Percentiles rank a stretch among this genome's conserved stretches.
Evolutionary conservation across 1,140 invertebrate species (phyloP).

Genomic region (Temnothorax curvispinosus): DNA sequence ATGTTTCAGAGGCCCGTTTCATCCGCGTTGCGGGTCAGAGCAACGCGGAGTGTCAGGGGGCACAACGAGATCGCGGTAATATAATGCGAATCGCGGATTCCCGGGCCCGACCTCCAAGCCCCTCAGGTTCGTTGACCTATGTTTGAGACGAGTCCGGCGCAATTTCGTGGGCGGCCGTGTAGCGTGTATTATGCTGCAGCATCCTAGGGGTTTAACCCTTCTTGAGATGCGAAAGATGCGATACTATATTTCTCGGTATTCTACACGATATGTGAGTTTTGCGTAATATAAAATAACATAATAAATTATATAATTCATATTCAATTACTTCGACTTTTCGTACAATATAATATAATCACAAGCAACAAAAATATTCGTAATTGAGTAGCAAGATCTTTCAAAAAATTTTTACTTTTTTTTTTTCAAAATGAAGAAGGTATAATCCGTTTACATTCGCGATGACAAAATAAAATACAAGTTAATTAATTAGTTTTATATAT

Average conservation of each 20-base stretch:
- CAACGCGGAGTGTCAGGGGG: constrained; percentile 25
- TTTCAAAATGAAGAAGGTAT: not conserved
- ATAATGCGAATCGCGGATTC: constrained; percentile 63
- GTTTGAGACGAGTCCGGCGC: constrained; percentile 27
- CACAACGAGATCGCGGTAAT: constrained; percentile 53
- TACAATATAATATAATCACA: not conserved
- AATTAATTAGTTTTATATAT: not conserved
- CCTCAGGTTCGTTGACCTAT: constrained; percentile 65
- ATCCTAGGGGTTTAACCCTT: constrained; percentile 39
- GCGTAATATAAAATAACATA: not conserved
- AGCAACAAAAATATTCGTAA: not conserved
- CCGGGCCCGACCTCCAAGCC: constrained; percentile 35
- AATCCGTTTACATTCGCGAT: not conserved
- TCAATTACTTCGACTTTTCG: not conserved
- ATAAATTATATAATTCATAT: not conserved
- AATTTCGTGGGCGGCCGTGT: constrained; percentile 49
- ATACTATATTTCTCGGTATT: not conserved
- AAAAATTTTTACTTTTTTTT: not conserved
- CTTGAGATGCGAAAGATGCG: not conserved
- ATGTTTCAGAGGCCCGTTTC: constrained; percentile 63
- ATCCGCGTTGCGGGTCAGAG: constrained; percentile 23
- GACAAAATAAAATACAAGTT: not conserved
- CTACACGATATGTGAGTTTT: not conserved
- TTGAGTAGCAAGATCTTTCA: not conserved
- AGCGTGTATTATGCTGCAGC: constrained; percentile 30